Percentiles rank a stretch among this genome's conserved stretches.
Conservation (phyloP, 2,797 vertebrate species). For the Heliangelus exortis region DNA sequence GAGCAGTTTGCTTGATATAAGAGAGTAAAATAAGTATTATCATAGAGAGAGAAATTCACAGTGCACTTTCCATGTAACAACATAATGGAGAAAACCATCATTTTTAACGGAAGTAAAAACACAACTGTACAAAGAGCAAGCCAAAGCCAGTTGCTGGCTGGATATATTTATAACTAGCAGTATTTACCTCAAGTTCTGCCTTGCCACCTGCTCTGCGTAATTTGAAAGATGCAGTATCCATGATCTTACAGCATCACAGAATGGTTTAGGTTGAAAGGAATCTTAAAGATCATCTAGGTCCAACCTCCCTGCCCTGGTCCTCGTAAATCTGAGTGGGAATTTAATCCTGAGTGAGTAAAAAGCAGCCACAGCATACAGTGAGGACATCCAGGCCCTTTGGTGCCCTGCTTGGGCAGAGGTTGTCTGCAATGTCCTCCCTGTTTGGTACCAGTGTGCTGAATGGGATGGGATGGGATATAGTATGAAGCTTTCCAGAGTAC, state of each 20-base stretch:
- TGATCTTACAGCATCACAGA: not conserved
- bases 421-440: not conserved
- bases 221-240: not conserved
- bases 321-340: not conserved
- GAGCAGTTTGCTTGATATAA: not conserved
- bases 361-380: not conserved
- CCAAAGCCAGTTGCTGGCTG: not conserved
- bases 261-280: too few species aligned
- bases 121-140: not conserved
- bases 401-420: not conserved
- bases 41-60: not conserved
- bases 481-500: not conserved
- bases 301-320: too few species aligned
- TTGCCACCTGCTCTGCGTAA: not conserved
- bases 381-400: not conserved
- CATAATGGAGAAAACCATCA: not conserved
- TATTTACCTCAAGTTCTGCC: not conserved
- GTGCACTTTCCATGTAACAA: not conserved
- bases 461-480: not conserved
- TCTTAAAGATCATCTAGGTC: too few species aligned
- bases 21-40: not conserved
- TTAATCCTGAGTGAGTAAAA: not conserved
- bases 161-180: not conserved
- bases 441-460: not conserved
- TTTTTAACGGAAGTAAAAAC: not conserved